Base-by-base conservation (phyloP, 2,888 invertebrate species). In the Stenurella melanura region DNA sequence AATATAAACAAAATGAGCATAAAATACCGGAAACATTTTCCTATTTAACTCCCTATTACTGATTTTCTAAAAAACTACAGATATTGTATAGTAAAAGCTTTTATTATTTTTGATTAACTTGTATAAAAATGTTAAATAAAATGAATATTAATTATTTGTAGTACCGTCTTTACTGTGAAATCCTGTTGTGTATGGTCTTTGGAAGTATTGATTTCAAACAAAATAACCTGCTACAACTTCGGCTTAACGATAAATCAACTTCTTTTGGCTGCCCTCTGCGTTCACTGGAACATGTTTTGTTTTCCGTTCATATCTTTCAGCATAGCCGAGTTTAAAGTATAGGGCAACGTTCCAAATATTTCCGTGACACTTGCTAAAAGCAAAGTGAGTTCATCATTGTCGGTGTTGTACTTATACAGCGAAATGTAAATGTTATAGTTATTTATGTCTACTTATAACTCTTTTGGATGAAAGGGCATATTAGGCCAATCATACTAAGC, bases 281-380 rank as follows among this genome's bases (percentile, higher is more conserved):
- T 17, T 60, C 57, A 15, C 69, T 34, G 57, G 12, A 12, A 17
- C 57, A 60, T 15, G 58, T 42, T 26, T 17, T 54, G 58, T 60
- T 70, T 70, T 38, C 12, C 17, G 1, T 34, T 11, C n/a, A 5
- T 30, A 19, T 60, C 38, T 17, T 64, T 18, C 64, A 42, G 17
- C 38, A 42, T 17, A 15, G 18, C 64, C 10, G 15, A 30, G n/a
- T 30, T 61, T n/a, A 61, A 50, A 30, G 34, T 56, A n/a, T 17
- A 30, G 54, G 54, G 67, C 67, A 56, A 30, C 26, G 15, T 56
- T 56, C 67, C 54, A 67, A 26, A 67, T 26, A 21, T 66, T 64
- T 17, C 38, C 19, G 38, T 50, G 64, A 38, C 18, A 38, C n/a
- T 18, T 34, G 26, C 63, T 63, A 7, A 17, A 12, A 42, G 15